A percentile compares a stretch with the other conserved stretches of the same genome.
Conservation (phyloP, 53 echinoderm and acorn worm genomes). For the Paracentrotus lividus region DNA sequence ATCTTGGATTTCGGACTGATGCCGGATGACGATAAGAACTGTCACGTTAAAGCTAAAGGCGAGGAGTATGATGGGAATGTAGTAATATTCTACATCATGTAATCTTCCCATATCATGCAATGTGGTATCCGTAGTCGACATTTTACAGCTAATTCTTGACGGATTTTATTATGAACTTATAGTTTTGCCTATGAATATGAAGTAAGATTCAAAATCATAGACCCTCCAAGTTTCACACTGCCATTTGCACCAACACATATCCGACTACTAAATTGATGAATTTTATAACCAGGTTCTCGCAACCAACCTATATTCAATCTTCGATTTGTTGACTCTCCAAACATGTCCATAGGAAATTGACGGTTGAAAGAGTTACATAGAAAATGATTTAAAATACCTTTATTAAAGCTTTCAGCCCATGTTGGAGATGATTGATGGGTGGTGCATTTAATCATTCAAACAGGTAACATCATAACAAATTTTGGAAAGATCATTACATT, state of each 20-base stretch:
- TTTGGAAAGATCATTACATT: too few species aligned
- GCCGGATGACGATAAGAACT: background rate
- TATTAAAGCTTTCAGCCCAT: background rate
- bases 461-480: too few species aligned
- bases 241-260: background rate
- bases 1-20: background rate
- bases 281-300: background rate
- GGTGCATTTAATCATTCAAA: too few species aligned
- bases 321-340: background rate
- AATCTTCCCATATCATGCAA: background rate
- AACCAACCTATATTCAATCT: background rate
- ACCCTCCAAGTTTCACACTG: background rate
- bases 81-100: background rate
- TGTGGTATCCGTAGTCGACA: background rate
- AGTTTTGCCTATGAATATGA: background rate
- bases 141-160: background rate
- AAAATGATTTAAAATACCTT: background rate
- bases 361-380: background rate
- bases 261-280: background rate
- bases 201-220: background rate
- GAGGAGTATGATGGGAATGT: background rate
- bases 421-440: too few species aligned
- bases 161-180: background rate
- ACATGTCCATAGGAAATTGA: background rate
- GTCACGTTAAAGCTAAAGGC: background rate